Percentiles rank a stretch among this genome's conserved stretches.
These are phyloP conservation scores for Tenualosa ilisha DNA, from an alignment of 2,797 vertebrate genomes.

Conservation along the genomic window DNA sequence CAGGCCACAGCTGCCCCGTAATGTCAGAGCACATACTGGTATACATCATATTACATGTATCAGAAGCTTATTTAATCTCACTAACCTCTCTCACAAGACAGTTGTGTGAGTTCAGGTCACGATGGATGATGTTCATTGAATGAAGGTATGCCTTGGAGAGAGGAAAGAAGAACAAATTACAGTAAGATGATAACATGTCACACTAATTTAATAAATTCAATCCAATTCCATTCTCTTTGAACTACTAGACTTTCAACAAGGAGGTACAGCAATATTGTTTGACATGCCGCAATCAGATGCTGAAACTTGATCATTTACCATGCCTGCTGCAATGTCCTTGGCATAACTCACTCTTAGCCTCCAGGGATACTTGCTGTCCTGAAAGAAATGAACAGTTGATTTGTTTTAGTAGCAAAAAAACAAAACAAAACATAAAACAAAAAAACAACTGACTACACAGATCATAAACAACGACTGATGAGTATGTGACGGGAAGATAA, in stretches of 20 bases:
- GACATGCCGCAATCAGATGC: not conserved
- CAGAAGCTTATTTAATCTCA: not conserved
- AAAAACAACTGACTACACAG: not conserved
- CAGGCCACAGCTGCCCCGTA: no score
- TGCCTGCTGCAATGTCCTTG: slow-evolving; percentile 93
- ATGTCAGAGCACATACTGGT: not conserved
- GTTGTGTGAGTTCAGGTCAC: slow-evolving; percentile 96
- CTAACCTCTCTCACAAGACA: slow-evolving; percentile 95
- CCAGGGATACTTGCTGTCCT: slow-evolving; percentile 91
- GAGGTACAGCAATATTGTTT: not conserved
- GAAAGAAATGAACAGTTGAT: not conserved
- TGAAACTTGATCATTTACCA: slow-evolving; percentile 74
- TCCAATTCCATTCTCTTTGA: not conserved
- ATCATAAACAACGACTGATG: not conserved
- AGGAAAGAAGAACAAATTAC: slow-evolving; percentile 28
- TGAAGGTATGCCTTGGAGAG: slow-evolving; percentile 90
- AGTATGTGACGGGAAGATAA: not conserved
- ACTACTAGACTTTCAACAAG: not conserved
- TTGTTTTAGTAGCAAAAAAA: not conserved
- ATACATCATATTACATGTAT: not conserved
- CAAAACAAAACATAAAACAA: not conserved
- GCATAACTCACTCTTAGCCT: slow-evolving; percentile 87
- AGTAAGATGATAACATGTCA: not conserved
- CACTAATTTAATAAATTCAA: not conserved
- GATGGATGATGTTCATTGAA: slow-evolving; percentile 97